Evolutionary conservation across 2,113 vertebrate genomes (phyloP), one percentile per base, ranked within the genome.

Genomic region (Spea multiplicata): DNA sequence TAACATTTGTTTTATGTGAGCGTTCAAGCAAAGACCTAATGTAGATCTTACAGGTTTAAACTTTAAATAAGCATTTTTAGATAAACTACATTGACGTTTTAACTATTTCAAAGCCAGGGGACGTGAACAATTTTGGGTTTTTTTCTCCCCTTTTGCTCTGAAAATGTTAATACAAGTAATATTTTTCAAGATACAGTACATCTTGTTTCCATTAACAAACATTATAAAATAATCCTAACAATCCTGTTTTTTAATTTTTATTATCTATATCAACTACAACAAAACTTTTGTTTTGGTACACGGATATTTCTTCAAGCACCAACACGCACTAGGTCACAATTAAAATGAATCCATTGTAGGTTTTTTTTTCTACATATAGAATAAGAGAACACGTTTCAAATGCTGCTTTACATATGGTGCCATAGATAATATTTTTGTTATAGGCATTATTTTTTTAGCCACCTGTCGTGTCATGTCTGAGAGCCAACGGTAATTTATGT

Each of bases 341-440:
- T 13, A 53, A 6, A 53, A 53, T 53, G 50, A 8, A 59, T 13
- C 55, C 10, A 13, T 59, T 59, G 6, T 59, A 9, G 6, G 6
- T 10, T 52, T 14, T 57, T n/a, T n/a, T 7, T 55, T 44, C 47
- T 13, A 71, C 66, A 50, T n/a, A 16, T 78, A 13, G 66, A 73
- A 66, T 66, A 45, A 73, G 12, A 48, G 16, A n/a, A 30, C 70
- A 79, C 61, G 46, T 17, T 30, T 66, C 9, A 66, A 67, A 67
- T 55, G 52, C 70, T 73, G 70, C 62, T 73, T 79, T 52, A 73
- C 59, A 49, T 53, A 73, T 73, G 74, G 85, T 93, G 91, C 91
- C 92, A 92, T 93, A 91, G 88, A 89, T 83, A 88, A 88, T 91
- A 91, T 89, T 86, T 30, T 86, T 88, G 86, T 88, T 87, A 89